phyloP scores from a whole-genome alignment of 2,113 vertebrate species.

The Lucifuga dentata region DNA sequence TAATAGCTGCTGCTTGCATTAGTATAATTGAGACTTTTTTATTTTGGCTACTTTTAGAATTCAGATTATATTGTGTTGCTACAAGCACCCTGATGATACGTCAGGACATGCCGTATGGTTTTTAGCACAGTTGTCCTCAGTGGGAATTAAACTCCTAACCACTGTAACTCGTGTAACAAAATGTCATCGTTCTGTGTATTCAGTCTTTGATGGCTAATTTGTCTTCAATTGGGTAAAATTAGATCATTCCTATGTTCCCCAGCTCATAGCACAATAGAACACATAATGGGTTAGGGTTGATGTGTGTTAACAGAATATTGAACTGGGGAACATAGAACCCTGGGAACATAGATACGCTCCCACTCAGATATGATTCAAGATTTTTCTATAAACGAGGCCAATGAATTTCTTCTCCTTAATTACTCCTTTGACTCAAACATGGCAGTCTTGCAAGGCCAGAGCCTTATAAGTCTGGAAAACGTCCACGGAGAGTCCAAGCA shows the following conservation, averaged over 20 bases:
- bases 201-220: neutral
- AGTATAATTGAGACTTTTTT: neutral
- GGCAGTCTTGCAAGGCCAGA: no score
- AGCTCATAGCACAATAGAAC: no score
- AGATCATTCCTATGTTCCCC: no score
- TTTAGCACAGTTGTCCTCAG: neutral
- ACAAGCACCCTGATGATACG: neutral
- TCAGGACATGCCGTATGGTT: neutral
- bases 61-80: neutral
- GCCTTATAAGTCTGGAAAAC: no score
- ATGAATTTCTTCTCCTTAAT: neutral
- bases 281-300: no score
- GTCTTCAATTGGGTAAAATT: no score
- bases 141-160: neutral
- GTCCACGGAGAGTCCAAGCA: no score
- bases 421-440: neutral
- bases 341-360: no score
- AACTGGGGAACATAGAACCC: no score
- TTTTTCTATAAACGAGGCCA: neutral
- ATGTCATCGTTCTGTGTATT: constrained; percentile 6
- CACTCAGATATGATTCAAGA: no score
- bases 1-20: neutral
- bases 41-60: neutral
- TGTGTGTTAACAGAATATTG: no score
- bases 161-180: no score